phyloP scores from a whole-genome alignment of 2,113 vertebrate genomes.

The Aegypius monachus region DNA sequence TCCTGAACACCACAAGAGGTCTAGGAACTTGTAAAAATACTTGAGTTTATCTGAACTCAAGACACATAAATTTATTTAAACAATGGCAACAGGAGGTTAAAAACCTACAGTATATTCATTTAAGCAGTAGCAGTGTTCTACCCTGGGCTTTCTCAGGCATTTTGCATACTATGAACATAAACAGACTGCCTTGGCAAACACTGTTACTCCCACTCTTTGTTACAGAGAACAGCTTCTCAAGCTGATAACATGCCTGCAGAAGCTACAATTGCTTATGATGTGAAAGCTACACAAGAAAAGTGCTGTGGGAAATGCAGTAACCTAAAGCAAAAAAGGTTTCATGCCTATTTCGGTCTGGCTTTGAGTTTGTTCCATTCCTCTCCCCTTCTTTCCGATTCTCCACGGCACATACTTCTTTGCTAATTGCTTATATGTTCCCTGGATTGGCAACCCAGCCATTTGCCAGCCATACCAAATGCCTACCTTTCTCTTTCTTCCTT shows the following conservation, averaged over 20 bases:
- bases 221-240: background rate
- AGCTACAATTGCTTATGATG: background rate
- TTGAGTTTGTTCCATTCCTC: background rate
- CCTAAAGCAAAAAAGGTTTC: background rate
- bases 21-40: background rate
- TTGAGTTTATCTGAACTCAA: background rate
- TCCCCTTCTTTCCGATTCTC: background rate
- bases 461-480: background rate
- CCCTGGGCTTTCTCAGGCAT: background rate
- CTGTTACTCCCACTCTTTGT: background rate
- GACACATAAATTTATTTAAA: fast-evolving
- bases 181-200: background rate
- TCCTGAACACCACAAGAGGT: background rate
- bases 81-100: background rate
- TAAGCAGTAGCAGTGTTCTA: background rate
- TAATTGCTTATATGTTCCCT: background rate
- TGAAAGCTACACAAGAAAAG: background rate
- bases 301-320: background rate
- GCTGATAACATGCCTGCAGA: background rate
- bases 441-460: background rate
- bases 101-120: background rate
- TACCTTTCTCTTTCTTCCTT: background rate
- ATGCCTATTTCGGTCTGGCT: background rate
- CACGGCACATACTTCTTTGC: background rate
- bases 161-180: background rate